These are phyloP conservation scores for Pluvialis apricaria DNA, from an alignment of 2,113 vertebrate genomes.

Conservation along the genomic window DNA sequence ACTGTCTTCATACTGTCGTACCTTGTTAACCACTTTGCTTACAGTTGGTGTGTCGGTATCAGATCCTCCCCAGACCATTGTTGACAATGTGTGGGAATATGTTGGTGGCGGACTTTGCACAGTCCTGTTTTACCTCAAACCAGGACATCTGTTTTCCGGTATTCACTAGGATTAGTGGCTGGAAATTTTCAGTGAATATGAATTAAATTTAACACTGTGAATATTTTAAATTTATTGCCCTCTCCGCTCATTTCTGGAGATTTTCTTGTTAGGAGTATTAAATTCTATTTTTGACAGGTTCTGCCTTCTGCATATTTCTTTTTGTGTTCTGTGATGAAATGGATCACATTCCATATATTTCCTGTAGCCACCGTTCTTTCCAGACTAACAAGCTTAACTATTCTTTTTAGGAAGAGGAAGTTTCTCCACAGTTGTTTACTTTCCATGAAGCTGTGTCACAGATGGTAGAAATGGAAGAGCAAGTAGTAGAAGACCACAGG, in stretches of 20 bases:
- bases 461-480: conserved; percentile 99
- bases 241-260: not conserved
- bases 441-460: conserved; percentile 98
- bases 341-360: not conserved
- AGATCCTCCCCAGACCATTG: too few species aligned
- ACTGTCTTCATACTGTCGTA: too few species aligned
- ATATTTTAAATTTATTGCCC: not conserved
- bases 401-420: conserved; percentile 89
- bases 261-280: not conserved
- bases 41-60: too few species aligned
- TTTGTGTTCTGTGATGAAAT: not conserved
- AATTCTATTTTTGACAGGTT: not conserved
- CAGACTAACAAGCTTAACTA: not conserved
- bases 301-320: not conserved
- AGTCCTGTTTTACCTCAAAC: too few species aligned
- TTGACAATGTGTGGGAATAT: too few species aligned
- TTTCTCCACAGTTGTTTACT: conserved; percentile 94
- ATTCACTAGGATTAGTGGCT: not conserved
- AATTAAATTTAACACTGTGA: not conserved
- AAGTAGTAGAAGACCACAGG: conserved; percentile 96
- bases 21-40: too few species aligned
- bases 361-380: not conserved
- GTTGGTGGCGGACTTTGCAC: too few species aligned
- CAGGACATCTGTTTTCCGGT: not conserved
- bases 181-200: not conserved